phyloP scores from a whole-genome alignment of 2,888 invertebrate genomes.

The Carabus problematicus region DNA sequence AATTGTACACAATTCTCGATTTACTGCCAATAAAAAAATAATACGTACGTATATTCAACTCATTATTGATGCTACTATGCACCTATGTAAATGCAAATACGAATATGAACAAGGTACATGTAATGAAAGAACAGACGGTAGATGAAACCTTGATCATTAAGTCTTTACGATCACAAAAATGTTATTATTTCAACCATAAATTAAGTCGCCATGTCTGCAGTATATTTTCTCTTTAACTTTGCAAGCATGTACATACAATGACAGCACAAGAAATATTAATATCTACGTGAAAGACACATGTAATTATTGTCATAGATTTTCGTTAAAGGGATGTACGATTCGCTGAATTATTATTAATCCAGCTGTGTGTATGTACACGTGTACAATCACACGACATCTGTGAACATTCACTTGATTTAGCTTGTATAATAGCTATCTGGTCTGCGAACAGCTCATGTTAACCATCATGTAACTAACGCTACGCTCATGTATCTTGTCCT shows the following conservation, averaged over 20 bases:
- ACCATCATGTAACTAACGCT: too few relatives aligned
- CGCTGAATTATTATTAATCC: constrained; percentile 15
- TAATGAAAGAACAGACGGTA: constrained; percentile 6
- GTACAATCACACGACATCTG: too few relatives aligned
- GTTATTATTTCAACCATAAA: constrained; percentile 9
- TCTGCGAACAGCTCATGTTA: too few relatives aligned
- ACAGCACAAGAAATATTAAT: constrained; percentile 18
- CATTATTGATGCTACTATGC: too few relatives aligned
- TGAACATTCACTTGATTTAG: too few relatives aligned
- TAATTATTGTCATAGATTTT: constrained; percentile 22
- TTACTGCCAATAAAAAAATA: too few relatives aligned
- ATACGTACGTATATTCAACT: too few relatives aligned
- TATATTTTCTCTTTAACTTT: constrained; percentile 8
- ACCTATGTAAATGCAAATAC: neutral
- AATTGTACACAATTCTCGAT: too few relatives aligned
- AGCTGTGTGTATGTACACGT: too few relatives aligned
- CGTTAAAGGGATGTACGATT: constrained; percentile 5
- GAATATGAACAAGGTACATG: neutral
- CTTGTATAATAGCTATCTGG: too few relatives aligned
- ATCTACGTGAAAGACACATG: constrained; percentile 9
- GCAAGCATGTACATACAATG: neutral
- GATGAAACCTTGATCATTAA: constrained; percentile 6
- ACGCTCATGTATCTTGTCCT: too few relatives aligned
- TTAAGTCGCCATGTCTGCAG: constrained; percentile 1
- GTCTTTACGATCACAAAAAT: constrained; percentile 11